phyloP scores from a whole-genome alignment of 2,888 invertebrate species.

The Sericinus montela region DNA sequence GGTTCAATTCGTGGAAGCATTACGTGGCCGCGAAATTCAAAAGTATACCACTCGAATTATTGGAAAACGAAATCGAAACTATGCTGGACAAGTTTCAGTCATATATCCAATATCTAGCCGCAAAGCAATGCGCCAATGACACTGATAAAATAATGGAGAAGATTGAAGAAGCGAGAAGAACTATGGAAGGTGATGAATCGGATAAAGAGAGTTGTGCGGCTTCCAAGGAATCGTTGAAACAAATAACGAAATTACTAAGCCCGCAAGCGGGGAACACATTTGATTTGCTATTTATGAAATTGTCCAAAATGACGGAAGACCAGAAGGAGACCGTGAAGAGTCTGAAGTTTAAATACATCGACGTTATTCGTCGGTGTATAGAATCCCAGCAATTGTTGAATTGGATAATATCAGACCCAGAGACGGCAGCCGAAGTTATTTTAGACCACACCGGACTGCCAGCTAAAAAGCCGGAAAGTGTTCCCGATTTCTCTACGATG shows the following conservation, averaged over 20 bases:
- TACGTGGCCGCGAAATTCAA: constrained; percentile 56
- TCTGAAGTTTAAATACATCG: constrained; percentile 61
- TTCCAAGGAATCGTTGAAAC: constrained; percentile 51
- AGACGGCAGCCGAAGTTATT: constrained; percentile 53
- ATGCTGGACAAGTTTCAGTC: constrained; percentile 62
- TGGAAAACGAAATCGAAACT: constrained; percentile 58
- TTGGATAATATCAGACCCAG: constrained; percentile 59
- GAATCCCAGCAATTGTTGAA: constrained; percentile 53
- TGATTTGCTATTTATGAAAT: constrained; percentile 60
- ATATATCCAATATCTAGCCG: constrained; percentile 57
- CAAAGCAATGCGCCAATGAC: constrained; percentile 42
- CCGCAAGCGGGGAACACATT: constrained; percentile 55
- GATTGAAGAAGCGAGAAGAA: constrained; percentile 47
- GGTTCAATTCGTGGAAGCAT: constrained; percentile 61
- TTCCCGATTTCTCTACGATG: constrained; percentile 45
- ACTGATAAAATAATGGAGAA: constrained; percentile 52
- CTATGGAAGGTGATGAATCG: constrained; percentile 32
- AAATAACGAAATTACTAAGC: constrained; percentile 49
- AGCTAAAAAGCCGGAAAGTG: constrained; percentile 38
- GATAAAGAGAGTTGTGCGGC: constrained; percentile 42
- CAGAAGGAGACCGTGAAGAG: constrained; percentile 53
- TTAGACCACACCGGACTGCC: constrained; percentile 58
- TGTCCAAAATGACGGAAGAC: constrained; percentile 53
- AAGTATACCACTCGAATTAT: constrained; percentile 50
- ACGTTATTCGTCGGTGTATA: constrained; percentile 52